Evolutionary conservation across 1,140 invertebrate species (phyloP).

Genomic region (Zaprionus camerounensis): DNA sequence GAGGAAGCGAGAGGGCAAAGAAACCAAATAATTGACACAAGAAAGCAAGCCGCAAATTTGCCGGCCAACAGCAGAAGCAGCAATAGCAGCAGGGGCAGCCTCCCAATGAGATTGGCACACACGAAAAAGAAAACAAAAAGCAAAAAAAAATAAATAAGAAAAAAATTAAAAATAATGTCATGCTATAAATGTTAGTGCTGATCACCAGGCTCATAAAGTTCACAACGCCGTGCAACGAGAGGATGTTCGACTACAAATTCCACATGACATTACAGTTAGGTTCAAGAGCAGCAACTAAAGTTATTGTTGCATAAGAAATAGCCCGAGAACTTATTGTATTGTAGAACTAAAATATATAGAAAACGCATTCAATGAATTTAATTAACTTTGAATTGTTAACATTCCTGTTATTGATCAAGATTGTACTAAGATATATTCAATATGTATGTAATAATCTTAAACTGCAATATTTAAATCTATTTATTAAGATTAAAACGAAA

Average conservation of each 20-base stretch:
- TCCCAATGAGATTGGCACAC: slow-evolving; percentile 26
- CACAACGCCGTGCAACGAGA: neutral
- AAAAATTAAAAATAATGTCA: slow-evolving; percentile 63
- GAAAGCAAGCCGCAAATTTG: slow-evolving; percentile 79
- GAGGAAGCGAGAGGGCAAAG: slow-evolving; percentile 45
- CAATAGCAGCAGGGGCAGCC: neutral
- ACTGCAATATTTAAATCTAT: neutral
- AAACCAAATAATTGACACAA: slow-evolving; percentile 79
- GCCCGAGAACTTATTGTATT: neutral
- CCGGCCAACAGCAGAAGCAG: slow-evolving; percentile 29
- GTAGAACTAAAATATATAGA: neutral
- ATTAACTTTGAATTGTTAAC: neutral
- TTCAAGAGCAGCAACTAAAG: neutral
- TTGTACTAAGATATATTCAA: too few species aligned
- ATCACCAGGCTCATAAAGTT: slow-evolving; percentile 72
- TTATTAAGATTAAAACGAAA: neutral
- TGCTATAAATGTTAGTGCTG: slow-evolving; percentile 71
- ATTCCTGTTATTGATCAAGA: neutral
- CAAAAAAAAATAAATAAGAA: slow-evolving; percentile 19
- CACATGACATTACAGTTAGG: slow-evolving; percentile 18
- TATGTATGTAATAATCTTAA: too few species aligned
- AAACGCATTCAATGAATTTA: neutral
- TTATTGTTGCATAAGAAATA: neutral
- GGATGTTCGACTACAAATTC: slow-evolving; percentile 3
- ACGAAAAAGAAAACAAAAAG: slow-evolving; percentile 30